These are phyloP conservation scores for Popillia japonica DNA, from an alignment of 1,140 invertebrate species.

Conservation along the genomic window DNA sequence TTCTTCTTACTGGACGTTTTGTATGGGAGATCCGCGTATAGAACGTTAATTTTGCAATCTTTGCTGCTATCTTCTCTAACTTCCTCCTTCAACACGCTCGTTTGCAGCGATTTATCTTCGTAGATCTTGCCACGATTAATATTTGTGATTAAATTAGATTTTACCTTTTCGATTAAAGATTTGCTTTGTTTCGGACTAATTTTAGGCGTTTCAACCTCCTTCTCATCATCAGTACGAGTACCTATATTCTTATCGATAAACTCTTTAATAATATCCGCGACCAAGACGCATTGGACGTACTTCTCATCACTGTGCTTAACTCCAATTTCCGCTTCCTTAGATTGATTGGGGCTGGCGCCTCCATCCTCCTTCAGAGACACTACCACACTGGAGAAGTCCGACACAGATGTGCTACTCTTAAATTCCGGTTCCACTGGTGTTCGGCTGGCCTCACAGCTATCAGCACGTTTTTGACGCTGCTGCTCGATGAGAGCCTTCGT, in stretches of 20 bases:
- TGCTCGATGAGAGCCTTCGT: slow-evolving; percentile 21
- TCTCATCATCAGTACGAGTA: background rate
- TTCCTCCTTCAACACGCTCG: background rate
- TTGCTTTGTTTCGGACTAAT: background rate
- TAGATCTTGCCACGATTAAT: background rate
- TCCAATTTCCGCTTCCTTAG: background rate
- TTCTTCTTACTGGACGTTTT: background rate
- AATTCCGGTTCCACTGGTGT: background rate
- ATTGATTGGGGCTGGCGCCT: background rate
- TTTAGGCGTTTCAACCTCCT: background rate
- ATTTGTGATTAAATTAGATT: background rate
- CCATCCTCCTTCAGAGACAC: background rate
- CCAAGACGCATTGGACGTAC: slow-evolving; percentile 24
- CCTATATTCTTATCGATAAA: slow-evolving; percentile 23
- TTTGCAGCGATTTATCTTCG: slow-evolving; percentile 34
- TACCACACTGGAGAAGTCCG: slow-evolving; percentile 19
- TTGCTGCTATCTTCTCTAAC: background rate
- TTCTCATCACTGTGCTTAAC: slow-evolving; percentile 1
- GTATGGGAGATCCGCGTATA: background rate
- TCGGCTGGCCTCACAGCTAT: background rate
- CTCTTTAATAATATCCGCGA: slow-evolving; percentile 15
- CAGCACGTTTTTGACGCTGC: slow-evolving; percentile 2
- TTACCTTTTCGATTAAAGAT: background rate
- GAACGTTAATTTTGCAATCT: background rate
- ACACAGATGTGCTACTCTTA: slow-evolving; percentile 19